Evolutionary conservation across 2,888 invertebrate genomes (phyloP), one percentile per base, ranked within the genome.

Genomic region (Octodonta nipae): DNA sequence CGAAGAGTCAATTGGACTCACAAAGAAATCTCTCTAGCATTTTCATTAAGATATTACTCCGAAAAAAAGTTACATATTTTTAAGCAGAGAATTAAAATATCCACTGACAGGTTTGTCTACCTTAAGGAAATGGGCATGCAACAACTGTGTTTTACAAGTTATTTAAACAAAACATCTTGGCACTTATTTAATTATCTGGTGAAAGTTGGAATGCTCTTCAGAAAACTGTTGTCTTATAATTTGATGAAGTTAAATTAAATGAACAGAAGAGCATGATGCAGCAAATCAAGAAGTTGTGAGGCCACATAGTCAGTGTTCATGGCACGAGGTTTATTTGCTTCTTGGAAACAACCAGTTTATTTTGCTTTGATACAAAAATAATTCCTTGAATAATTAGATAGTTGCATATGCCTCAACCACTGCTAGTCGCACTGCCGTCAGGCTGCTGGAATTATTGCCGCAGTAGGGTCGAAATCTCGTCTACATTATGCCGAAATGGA

Each of bases 371-470:
- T n/a, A n/a, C n/a, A n/a, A n/a, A n/a, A n/a, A n/a, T n/a, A n/a
- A n/a, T 55, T 55, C 37, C 54, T 52, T 34, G 32, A 43, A 31
- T 50, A 45, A 35, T 46, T 54, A 31, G 51, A 48, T 10, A 34
- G 32, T 22, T n/a, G 32, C 6, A 32, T 35, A 15, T 17, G 30
- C n/a, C n/a, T n/a, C n/a, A n/a, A n/a, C n/a, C n/a, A n/a, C n/a
- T n/a, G n/a, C n/a, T n/a, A n/a, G n/a, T n/a, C n/a, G n/a, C n/a
- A n/a, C n/a, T n/a, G n/a, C n/a, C n/a, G n/a, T n/a, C n/a, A n/a
- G n/a, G n/a, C n/a, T n/a, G n/a, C n/a, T n/a, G n/a, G n/a, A n/a
- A n/a, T n/a, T n/a, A n/a, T n/a, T n/a, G n/a, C n/a, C n/a, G n/a
- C n/a, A n/a, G n/a, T n/a, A n/a, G n/a, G n/a, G n/a, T n/a, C n/a